phyloP scores from a whole-genome alignment of 2,888 invertebrate genomes.

The Coecobrya sp. region DNA sequence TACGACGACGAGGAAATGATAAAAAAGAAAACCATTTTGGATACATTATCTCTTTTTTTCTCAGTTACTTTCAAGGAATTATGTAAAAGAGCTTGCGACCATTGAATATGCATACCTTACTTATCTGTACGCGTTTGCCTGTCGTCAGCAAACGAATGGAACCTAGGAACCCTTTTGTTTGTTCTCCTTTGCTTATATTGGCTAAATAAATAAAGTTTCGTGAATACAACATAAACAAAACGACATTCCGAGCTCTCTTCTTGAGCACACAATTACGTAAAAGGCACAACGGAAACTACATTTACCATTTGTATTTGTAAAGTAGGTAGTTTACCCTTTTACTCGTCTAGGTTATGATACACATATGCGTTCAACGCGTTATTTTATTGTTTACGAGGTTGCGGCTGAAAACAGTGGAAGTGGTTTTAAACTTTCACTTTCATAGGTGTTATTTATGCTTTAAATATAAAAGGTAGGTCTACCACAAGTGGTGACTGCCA shows the following conservation, averaged over 20 bases:
- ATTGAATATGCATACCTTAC: constrained; percentile 13
- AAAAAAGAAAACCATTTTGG: constrained; percentile 56
- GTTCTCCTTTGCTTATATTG: constrained; percentile 16
- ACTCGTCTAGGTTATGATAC: background rate
- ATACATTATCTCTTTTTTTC: constrained; percentile 50
- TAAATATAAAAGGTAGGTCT: background rate
- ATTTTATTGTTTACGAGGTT: constrained; percentile 8
- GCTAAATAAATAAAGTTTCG: constrained; percentile 59
- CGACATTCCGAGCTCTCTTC: no score
- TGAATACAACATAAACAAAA: background rate
- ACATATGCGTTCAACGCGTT: constrained; percentile 1
- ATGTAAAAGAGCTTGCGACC: background rate
- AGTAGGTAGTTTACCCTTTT: background rate
- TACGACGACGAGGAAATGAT: background rate
- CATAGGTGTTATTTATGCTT: background rate
- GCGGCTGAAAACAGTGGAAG: background rate
- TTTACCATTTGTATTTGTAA: background rate
- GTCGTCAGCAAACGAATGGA: background rate
- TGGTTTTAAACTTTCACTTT: constrained; percentile 31
- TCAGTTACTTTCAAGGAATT: background rate
- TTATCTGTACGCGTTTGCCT: background rate
- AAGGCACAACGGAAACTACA: background rate
- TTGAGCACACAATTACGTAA: no score
- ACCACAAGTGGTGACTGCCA: background rate
- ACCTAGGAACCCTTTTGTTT: constrained; percentile 39